These are phyloP conservation scores for Epiblema foenella DNA, from an alignment of 2,888 invertebrate genomes.

Conservation along the genomic window DNA sequence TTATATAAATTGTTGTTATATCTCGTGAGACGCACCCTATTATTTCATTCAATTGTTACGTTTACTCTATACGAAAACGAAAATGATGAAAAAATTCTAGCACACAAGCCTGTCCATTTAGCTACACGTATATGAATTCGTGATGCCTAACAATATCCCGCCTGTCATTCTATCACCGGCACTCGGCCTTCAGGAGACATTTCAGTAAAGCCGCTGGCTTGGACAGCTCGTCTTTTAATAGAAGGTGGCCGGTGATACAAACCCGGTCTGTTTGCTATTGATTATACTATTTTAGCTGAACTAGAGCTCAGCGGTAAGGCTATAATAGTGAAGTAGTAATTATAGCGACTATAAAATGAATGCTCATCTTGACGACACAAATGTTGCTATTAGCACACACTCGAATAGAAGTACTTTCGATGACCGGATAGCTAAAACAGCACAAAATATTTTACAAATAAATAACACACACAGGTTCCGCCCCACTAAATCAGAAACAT, in stretches of 20 bases:
- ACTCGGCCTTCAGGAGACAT: slow-evolving; percentile 12
- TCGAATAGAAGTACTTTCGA: too few species aligned
- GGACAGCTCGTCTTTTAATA: slow-evolving; percentile 23
- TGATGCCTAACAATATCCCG: neutral
- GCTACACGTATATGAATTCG: neutral
- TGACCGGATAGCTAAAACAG: too few species aligned
- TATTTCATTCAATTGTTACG: too few species aligned
- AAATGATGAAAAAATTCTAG: neutral
- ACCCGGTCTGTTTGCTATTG: slow-evolving; percentile 31
- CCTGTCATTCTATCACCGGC: slow-evolving; percentile 4
- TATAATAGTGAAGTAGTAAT: neutral
- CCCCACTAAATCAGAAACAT: too few species aligned
- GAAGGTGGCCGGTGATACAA: slow-evolving; percentile 25
- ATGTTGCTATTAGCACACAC: too few species aligned
- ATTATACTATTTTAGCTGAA: slow-evolving; percentile 42
- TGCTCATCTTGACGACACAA: too few species aligned
- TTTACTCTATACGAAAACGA: too few species aligned
- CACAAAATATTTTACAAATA: too few species aligned
- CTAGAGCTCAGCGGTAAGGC: slow-evolving; percentile 18
- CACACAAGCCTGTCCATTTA: neutral
- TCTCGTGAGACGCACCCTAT: too few species aligned
- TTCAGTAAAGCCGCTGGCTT: slow-evolving; percentile 14
- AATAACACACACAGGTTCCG: too few species aligned
- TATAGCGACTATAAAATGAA: too few species aligned
- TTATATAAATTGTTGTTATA: too few species aligned